Conservation (phyloP, 2,888 invertebrate genomes). For the Taphrorychus bicolor region DNA sequence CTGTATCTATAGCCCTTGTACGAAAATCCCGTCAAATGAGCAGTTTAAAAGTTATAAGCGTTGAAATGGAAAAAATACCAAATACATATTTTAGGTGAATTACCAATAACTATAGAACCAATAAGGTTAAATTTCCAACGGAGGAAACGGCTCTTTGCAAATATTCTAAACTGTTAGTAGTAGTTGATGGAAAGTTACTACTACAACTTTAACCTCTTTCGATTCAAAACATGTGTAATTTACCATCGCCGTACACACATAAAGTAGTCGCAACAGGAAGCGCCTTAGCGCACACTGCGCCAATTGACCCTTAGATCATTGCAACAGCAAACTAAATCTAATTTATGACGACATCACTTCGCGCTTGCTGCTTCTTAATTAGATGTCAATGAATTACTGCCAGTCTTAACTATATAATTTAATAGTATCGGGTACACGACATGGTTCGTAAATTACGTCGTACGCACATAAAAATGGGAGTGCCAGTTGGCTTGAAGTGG, state of each 20-base stretch:
- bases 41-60: too few relatives aligned
- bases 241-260: background rate
- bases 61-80: too few relatives aligned
- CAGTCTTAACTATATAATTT: background rate
- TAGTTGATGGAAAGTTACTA: too few relatives aligned
- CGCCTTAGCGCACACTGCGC: background rate
- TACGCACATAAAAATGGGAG: background rate
- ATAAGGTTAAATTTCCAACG: too few relatives aligned
- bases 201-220: too few relatives aligned
- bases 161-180: too few relatives aligned
- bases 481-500: background rate
- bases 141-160: too few relatives aligned
- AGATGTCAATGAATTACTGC: background rate
- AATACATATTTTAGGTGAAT: too few relatives aligned
- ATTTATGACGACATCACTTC: background rate
- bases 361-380: background rate
- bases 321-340: background rate
- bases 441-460: background rate
- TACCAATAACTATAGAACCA: too few relatives aligned
- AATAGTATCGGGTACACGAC: background rate
- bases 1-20: too few relatives aligned
- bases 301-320: background rate
- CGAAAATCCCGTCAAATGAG: too few relatives aligned
- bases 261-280: background rate
- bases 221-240: too few relatives aligned